Percentiles rank a stretch among this genome's conserved stretches.
phyloP scores from a whole-genome alignment of 2,888 invertebrate species.

The Corythucha ciliata region DNA sequence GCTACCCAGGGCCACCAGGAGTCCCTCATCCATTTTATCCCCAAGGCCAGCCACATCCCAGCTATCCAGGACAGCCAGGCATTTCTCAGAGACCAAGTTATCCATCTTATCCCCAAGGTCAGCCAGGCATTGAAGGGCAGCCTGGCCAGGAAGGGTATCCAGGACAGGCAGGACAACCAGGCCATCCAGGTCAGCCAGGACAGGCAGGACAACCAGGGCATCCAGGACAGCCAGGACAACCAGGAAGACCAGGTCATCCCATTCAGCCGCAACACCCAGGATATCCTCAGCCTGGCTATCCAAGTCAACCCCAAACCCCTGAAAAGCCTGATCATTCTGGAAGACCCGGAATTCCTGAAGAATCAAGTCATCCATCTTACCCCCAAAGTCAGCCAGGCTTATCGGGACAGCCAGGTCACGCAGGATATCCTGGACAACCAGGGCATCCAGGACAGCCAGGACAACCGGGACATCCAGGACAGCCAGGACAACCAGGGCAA shows the following conservation, averaged over 20 bases:
- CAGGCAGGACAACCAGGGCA: constrained; percentile 32
- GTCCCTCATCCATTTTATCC: constrained; percentile 11
- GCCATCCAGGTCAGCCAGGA: constrained; percentile 31
- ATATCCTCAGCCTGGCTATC: constrained; percentile 24
- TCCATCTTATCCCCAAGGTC: constrained; percentile 33
- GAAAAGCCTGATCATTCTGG: constrained; percentile 31
- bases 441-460: constrained; percentile 20
- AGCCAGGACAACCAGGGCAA: constrained; percentile 11
- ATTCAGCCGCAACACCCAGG: constrained; percentile 31
- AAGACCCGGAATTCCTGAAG: constrained; percentile 19
- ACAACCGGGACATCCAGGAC: constrained; percentile 6
- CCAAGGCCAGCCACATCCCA: constrained; percentile 32
- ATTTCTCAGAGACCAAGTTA: constrained; percentile 36
- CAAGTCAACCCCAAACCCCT: constrained; percentile 30
- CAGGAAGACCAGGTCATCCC: constrained; percentile 30
- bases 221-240: constrained; percentile 19
- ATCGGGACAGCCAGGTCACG: constrained; percentile 31
- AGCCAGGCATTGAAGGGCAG: constrained; percentile 24
- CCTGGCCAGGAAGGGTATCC: constrained; percentile 37
- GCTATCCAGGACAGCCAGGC: constrained; percentile 33
- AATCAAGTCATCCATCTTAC: constrained; percentile 24
- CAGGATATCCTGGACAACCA: constrained; percentile 35
- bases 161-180: constrained; percentile 30
- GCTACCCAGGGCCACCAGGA: constrained; percentile 26
- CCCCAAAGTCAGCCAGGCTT: constrained; percentile 27